Evolutionary conservation across 2,797 vertebrate species (phyloP).

Genomic region (Podargus strigoides): DNA sequence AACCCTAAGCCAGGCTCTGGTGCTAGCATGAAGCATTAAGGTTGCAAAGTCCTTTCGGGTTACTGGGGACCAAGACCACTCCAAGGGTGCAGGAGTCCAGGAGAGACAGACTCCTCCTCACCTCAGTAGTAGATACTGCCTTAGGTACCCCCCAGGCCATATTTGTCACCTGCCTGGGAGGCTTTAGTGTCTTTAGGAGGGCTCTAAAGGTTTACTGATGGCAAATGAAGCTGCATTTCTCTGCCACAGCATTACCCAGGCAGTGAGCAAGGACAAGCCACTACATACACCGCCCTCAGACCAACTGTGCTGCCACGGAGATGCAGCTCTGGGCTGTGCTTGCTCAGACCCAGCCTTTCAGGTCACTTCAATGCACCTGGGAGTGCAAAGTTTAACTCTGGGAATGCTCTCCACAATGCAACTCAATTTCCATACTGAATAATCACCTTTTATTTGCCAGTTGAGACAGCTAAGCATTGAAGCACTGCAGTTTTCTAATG

Average conservation of each 20-base stretch:
- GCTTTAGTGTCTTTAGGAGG: neutral
- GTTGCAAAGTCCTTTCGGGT: neutral
- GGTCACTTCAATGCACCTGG: neutral
- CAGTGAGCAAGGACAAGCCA: neutral
- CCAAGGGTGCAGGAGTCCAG: neutral
- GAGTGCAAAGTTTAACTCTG: neutral
- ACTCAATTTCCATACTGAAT: neutral
- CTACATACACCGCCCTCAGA: neutral
- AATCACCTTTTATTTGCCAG: neutral
- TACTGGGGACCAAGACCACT: too few relatives aligned
- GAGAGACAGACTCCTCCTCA: neutral
- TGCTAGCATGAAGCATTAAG: neutral
- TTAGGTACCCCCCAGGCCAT: neutral
- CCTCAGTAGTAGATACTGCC: neutral
- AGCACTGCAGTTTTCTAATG: neutral
- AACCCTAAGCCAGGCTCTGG: neutral
- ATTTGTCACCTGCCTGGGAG: neutral
- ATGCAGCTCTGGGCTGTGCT: neutral
- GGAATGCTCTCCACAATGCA: neutral
- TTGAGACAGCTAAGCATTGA: neutral
- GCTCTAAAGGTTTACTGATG: neutral
- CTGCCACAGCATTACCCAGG: neutral
- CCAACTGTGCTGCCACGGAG: rapidly evolving
- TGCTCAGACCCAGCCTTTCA: neutral
- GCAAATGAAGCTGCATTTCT: neutral